Percentiles rank a stretch among this genome's conserved stretches.
These are phyloP conservation scores for Diarsia brunnea DNA, from an alignment of 2,888 invertebrate species.

Conservation along the genomic window DNA sequence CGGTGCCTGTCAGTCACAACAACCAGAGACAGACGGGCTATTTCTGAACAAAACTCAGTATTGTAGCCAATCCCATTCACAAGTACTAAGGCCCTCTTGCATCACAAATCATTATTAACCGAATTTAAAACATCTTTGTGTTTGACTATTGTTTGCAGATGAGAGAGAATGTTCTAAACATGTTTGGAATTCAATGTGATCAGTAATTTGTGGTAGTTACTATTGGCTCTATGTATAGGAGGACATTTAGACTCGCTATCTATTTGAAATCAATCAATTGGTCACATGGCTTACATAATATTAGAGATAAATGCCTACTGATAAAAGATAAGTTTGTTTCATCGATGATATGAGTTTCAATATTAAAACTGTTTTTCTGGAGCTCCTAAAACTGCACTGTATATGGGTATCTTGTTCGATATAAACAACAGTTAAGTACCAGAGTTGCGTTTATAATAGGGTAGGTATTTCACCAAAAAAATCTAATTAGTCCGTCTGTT, in stretches of 20 bases:
- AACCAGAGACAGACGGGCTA: constrained; percentile 3
- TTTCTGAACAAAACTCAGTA: constrained; percentile 20
- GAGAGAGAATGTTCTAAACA: background rate
- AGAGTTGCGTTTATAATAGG: background rate
- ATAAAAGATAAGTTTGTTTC: background rate
- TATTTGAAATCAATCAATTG: background rate
- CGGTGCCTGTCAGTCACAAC: constrained; percentile 17
- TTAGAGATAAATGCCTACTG: background rate
- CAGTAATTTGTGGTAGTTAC: background rate
- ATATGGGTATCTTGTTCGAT: background rate
- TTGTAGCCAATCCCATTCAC: background rate
- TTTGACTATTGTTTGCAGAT: background rate
- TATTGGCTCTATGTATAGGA: background rate
- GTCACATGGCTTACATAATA: background rate
- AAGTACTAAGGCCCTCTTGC: background rate
- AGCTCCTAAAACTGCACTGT: too few species aligned
- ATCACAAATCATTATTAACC: too few species aligned
- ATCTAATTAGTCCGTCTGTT: too few species aligned
- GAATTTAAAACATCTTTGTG: background rate
- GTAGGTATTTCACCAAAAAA: too few species aligned
- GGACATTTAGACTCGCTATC: background rate
- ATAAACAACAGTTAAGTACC: background rate
- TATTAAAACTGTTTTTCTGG: background rate
- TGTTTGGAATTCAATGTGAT: background rate
- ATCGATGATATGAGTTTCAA: background rate